Conservation (phyloP, 2,888 invertebrate species). For the Mongoloraphidia duomilia region DNA sequence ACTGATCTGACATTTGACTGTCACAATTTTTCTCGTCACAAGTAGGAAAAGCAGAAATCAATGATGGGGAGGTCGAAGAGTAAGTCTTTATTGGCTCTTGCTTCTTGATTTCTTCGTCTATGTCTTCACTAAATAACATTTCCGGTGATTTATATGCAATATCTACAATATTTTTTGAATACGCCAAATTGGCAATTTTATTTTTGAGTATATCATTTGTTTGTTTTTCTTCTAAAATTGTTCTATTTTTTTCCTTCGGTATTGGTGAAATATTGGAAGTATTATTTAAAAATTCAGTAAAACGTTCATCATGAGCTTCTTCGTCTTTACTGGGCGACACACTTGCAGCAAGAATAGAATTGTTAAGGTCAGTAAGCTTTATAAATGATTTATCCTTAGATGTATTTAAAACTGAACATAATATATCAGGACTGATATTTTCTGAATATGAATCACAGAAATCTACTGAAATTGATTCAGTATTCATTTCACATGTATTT, state of each 20-base stretch:
- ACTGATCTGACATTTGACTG: no score
- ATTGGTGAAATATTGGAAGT: constrained; percentile 48
- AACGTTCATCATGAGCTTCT: constrained; percentile 27
- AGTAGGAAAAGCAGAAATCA: no score
- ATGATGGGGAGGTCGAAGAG: no score
- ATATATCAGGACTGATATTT: not conserved
- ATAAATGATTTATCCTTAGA: not conserved
- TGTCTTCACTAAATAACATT: constrained; percentile 25
- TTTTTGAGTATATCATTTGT: no score
- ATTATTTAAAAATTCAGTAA: constrained; percentile 39
- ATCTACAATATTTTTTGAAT: constrained; percentile 31
- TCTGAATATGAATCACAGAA: not conserved
- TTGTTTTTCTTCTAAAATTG: not conserved
- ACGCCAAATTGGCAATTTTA: constrained; percentile 20
- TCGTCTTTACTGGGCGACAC: constrained; percentile 30
- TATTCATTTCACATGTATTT: not conserved
- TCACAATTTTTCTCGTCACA: no score
- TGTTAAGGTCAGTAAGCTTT: not conserved
- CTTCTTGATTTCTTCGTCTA: not conserved
- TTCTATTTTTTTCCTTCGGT: constrained; percentile 20
- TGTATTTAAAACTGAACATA: no score
- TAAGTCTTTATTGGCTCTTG: no score
- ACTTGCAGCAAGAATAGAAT: constrained; percentile 6
- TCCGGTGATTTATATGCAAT: constrained; percentile 31
- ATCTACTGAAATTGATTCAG: not conserved